Evolutionary conservation across 1,140 invertebrate species (phyloP).

Genomic region (Xylocopa sonorina): DNA sequence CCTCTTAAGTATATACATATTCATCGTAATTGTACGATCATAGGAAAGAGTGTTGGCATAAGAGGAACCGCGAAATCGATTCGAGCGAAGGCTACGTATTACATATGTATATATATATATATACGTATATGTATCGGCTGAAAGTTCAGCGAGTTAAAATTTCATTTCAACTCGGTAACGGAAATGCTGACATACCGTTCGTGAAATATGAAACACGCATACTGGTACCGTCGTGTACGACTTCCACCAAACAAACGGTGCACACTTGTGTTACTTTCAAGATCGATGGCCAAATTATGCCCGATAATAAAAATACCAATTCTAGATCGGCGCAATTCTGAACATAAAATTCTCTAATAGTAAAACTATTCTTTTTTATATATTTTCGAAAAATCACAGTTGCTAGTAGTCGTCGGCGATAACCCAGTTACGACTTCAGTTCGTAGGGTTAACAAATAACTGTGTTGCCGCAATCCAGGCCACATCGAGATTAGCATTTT

Average conservation of each 20-base stretch:
- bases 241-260: too few relatives aligned
- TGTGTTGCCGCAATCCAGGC: not conserved
- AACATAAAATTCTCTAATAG: too few relatives aligned
- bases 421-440: constrained; percentile 13
- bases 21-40: too few relatives aligned
- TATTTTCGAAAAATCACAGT: not conserved
- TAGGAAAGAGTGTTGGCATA: not conserved
- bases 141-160: not conserved
- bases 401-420: not conserved
- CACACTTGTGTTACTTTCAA: constrained; percentile 16
- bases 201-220: constrained; percentile 14
- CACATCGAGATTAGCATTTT: constrained; percentile 71
- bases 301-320: too few relatives aligned
- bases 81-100: too few relatives aligned
- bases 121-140: too few relatives aligned
- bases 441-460: not conserved
- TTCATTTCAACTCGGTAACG: not conserved
- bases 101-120: too few relatives aligned
- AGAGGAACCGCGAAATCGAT: not conserved
- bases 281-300: not conserved
- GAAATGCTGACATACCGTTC: constrained; percentile 14
- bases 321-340: too few relatives aligned
- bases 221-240: not conserved
- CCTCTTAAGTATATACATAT: too few relatives aligned
- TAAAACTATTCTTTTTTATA: too few relatives aligned